phyloP scores from a whole-genome alignment of 2,113 vertebrate genomes.

The Thunnus thynnus region DNA sequence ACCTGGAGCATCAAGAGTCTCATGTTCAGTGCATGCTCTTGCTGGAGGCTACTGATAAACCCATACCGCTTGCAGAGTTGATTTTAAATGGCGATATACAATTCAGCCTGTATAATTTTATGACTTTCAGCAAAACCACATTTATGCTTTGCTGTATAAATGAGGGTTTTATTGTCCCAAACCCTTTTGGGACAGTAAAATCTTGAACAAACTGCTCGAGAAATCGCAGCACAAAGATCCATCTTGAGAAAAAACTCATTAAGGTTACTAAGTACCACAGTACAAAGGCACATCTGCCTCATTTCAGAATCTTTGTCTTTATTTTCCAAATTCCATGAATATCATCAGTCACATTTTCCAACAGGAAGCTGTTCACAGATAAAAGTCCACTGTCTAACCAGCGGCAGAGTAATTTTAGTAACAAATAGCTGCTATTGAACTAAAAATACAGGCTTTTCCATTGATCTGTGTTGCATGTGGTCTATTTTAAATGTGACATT shows the following conservation, averaged over 20 bases:
- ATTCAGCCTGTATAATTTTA: constrained; percentile 46
- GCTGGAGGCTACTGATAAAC: constrained; percentile 53
- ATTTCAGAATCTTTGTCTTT: constrained; percentile 47
- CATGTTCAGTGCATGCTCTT: constrained; percentile 32
- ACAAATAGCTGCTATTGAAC: constrained; percentile 59
- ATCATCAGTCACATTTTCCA: constrained; percentile 66
- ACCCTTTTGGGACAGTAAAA: constrained; percentile 15
- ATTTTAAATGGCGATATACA: constrained; percentile 36
- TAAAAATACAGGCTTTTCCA: constrained; percentile 65
- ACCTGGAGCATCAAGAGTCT: constrained; percentile 57
- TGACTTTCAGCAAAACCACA: constrained; percentile 36
- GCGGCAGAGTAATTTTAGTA: constrained; percentile 63
- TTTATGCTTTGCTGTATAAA: constrained; percentile 41
- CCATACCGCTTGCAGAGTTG: constrained; percentile 25
- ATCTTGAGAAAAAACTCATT: constrained; percentile 54
- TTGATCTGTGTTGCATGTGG: constrained; percentile 60
- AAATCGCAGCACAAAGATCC: constrained; percentile 28
- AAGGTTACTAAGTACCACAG: constrained; percentile 25
- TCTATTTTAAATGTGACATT: constrained; percentile 72
- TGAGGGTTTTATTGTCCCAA: constrained; percentile 36
- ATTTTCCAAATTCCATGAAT: constrained; percentile 56
- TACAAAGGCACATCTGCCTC: constrained; percentile 46
- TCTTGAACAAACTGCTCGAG: constrained; percentile 34
- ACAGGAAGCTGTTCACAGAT: constrained; percentile 59
- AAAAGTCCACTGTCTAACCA: constrained; percentile 57